Base-by-base conservation (phyloP, 2,888 invertebrate genomes). In the Pollenia angustigena region DNA sequence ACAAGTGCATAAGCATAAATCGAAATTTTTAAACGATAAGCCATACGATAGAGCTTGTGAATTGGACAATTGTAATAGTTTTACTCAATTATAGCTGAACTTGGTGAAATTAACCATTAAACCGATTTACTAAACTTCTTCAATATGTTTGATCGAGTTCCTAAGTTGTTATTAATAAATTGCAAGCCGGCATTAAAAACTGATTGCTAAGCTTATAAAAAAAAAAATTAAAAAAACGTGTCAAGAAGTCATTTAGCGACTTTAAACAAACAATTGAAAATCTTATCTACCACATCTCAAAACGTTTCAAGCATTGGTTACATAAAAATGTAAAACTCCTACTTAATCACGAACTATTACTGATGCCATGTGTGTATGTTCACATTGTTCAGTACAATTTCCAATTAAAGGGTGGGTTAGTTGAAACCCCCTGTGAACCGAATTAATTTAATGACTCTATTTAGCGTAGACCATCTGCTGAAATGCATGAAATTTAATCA, bases 391-490 rank as follows among this genome's bases (percentile, higher is more conserved):
- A 32, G 14, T 18, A 56, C 11, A 32, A 32, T 32, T 32, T 32
- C 32, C 6, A 32, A 0, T 10, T 14, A 48, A 14, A 46, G 56
- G 64, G 64, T 48, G 56, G 74, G 60, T 7, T 10, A 48, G 14
- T 40, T 8, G 44, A 48, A 58, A 42, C 23, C 6, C 32, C 44
- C 16, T 48, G 42, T 50, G 48, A 48, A 14, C 23, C 54, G 16
- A 32, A 44, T 18, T 12, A 78, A 46, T 48, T 78, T 54, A 82
- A 62, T 76, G 54, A 46, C 46, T 75, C 32, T 54, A 62, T 75
- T 68, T 60, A 60, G 52, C 4, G 16, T 8, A 32, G 44, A 40
- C 11, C 82, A 76, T 75, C 82, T 82, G 75, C 60, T 54, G n/a
- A 23, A 18, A 4, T 18, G 4, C 44, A 62, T 18, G 8, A 14